Percentiles rank a stretch among this genome's conserved stretches.
These are phyloP conservation scores for Corythaeola cristata DNA, from an alignment of 2,113 vertebrate species.

Conservation along the genomic window DNA sequence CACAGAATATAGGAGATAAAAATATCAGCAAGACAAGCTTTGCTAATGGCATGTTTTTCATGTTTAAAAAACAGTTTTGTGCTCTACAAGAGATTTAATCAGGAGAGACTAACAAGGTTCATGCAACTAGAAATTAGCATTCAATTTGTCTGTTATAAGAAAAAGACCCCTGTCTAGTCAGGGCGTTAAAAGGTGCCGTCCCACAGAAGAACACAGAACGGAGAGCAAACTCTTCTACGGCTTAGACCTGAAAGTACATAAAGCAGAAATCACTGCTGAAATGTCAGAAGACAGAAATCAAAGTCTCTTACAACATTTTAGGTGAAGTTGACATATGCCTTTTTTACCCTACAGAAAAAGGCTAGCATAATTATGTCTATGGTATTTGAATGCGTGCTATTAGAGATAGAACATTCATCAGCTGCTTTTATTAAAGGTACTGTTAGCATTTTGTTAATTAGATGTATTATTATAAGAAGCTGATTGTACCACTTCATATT, in stretches of 20 bases:
- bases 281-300: background rate
- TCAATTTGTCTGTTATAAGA: background rate
- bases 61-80: conserved; percentile 7
- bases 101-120: background rate
- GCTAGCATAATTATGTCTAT: background rate
- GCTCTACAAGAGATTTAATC: background rate
- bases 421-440: background rate
- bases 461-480: background rate
- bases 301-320: background rate
- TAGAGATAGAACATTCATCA: background rate
- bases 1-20: background rate
- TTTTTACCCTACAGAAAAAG: background rate
- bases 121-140: background rate
- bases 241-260: background rate
- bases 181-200: background rate
- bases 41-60: conserved; percentile 2
- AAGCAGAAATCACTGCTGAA: background rate
- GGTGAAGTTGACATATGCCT: background rate
- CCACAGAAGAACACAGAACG: background rate
- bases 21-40: conserved; percentile 15
- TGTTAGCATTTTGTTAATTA: background rate
- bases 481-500: background rate
- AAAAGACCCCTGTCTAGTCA: background rate
- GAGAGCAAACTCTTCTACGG: background rate
- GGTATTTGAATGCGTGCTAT: background rate